These are phyloP conservation scores for Limulus polyphemus DNA, from an alignment of 2,888 invertebrate genomes.

Conservation along the genomic window DNA sequence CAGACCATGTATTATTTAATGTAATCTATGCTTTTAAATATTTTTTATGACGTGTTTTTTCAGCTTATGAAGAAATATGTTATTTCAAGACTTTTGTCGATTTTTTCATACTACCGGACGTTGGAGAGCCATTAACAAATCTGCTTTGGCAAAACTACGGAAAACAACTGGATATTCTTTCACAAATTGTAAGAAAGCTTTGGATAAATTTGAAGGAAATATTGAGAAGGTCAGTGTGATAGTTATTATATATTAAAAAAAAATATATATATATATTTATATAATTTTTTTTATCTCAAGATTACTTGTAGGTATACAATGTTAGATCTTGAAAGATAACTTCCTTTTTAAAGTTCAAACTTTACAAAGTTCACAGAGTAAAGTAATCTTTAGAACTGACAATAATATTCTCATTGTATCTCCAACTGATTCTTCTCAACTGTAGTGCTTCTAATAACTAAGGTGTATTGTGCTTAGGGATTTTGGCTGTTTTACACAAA, in stretches of 20 bases:
- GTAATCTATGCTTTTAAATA: no score
- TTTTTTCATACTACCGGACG: conserved; percentile 6
- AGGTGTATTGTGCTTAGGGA: no score
- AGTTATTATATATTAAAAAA: not conserved
- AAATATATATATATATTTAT: no score
- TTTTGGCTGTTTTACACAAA: no score
- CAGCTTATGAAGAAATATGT: no score
- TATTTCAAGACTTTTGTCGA: not conserved
- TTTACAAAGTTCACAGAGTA: no score
- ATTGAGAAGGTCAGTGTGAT: conserved; percentile 52
- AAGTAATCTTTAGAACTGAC: no score
- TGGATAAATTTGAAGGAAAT: conserved; percentile 78
- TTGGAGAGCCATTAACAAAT: conserved; percentile 42
- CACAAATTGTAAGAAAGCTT: conserved; percentile 87
- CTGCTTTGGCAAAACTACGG: conserved; percentile 64
- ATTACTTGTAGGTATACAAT: not conserved
- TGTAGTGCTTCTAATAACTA: no score
- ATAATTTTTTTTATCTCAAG: conserved; percentile 4
- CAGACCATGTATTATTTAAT: no score
- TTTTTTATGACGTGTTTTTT: no score
- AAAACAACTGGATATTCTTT: conserved; percentile 94
- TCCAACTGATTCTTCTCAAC: no score
- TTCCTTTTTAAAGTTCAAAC: not conserved
- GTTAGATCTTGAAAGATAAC: not conserved
- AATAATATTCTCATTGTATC: no score